These are phyloP conservation scores for Glaucidium brasilianum DNA, from an alignment of 2,113 vertebrate species.

Conservation along the genomic window DNA sequence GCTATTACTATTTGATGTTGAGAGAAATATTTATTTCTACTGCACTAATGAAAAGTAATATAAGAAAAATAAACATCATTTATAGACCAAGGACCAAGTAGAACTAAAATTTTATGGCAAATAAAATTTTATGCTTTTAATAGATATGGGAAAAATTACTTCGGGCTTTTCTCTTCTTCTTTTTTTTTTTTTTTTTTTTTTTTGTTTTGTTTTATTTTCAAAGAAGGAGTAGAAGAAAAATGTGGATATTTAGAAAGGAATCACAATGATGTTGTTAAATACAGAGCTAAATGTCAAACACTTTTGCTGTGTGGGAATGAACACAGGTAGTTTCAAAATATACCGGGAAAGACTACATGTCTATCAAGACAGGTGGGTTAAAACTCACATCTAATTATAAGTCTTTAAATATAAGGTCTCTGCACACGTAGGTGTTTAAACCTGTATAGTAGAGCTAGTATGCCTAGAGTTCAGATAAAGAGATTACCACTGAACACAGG, in stretches of 20 bases:
- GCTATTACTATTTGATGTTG: background rate
- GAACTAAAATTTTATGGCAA: background rate
- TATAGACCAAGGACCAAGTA: background rate
- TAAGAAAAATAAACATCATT: background rate
- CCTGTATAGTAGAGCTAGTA: background rate
- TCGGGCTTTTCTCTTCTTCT: background rate
- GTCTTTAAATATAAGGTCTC: background rate
- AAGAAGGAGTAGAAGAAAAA: background rate
- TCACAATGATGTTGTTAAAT: accelerated
- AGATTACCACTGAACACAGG: background rate
- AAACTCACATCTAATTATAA: background rate
- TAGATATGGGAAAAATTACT: background rate
- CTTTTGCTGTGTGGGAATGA: background rate
- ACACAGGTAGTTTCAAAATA: background rate
- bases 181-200: too few relatives aligned
- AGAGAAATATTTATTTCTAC: background rate
- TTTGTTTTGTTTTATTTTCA: too few relatives aligned
- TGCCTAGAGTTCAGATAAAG: background rate
- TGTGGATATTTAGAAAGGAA: background rate
- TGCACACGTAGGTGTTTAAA: background rate
- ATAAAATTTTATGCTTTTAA: background rate
- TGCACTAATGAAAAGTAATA: background rate
- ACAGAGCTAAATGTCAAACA: background rate
- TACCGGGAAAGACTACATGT: background rate
- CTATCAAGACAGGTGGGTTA: background rate